Evolutionary conservation across 2,797 vertebrate species (phyloP), one percentile per base, ranked within the genome.

Genomic region (Jordanella pulchra): DNA sequence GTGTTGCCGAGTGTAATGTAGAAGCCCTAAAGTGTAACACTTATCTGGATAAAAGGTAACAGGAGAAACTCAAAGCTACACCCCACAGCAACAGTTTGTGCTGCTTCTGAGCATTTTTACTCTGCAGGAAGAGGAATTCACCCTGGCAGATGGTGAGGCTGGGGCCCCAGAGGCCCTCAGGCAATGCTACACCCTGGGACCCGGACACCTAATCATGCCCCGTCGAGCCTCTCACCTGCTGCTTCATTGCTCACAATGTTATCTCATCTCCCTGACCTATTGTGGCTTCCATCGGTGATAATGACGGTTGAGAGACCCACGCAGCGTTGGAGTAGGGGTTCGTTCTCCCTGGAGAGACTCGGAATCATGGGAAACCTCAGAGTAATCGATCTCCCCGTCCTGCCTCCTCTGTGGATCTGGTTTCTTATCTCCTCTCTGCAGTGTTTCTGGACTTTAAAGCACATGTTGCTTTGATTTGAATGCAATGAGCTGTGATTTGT

Each of bases 101-200:
- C 77, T 45, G 60, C 72, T 76, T 77, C 75, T 68, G 82, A 89
- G 85, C 67, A 66, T 44, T 61, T 47, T 65, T 81, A 67, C 72
- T 76, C 70, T 61, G 73, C 81, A 67, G 71, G 77, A 67, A 75
- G 77, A 91, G 87, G 92, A 90, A 92, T 92, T 93, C 89, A 90
- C 73, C 84, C 80, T 32, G 85, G 91, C 95, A 95, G 95, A 95
- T 95, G 95, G 95, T 60, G 81, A 78, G 91, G 91, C 92, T 79
- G 76, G 76, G 89, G 87, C 89, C 92, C 92, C 83, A 67, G 86
- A 84, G 91, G 91, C 87, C 91, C 50, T 63, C 84, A 76, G 90
- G 94, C 93, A 94, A 95, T 48, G 94, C 91, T 94, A 95, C 93
- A 95, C 94, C 93, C 94, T 95, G 95, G 87, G 94, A 95, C 89